Evolutionary conservation across 2,888 invertebrate genomes (phyloP), one percentile per base, ranked within the genome.

Genomic region (Tetragnatha montana): DNA sequence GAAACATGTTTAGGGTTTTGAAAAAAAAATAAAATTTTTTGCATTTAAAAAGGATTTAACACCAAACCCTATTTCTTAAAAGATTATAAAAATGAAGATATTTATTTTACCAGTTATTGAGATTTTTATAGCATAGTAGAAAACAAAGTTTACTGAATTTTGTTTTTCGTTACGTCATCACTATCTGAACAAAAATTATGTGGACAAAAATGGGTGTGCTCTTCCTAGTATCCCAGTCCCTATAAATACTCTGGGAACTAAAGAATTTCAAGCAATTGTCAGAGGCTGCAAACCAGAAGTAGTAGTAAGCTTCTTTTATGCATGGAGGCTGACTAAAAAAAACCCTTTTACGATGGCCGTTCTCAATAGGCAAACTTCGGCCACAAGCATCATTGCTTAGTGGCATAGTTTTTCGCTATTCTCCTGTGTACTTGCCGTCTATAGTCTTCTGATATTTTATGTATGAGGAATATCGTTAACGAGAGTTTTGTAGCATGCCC

Each of bases 371-470:
- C 60, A 60, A 60, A 60, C 10, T 60, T 60, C 60, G 8, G 14
- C 6, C 1, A 19, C 21, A 19, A n/a, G 4, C 50, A 49, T 50
- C 7, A 73, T 21, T 73, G 17, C 60, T 75, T 49, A 17, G 17
- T 21, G 76, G 8, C 50, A 50, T 21, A 51, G 76, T 76, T 76
- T 76, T 76, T 76, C 50, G 51, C 76, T n/a, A 14, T 76, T 76
- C 60, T 60, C 60, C 17, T 60, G 12, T 17, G 60, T 60, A 60
- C 10, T 12, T 10, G 8, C 60, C 6, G 8, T 60, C 8, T 60
- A 60, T 60, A 60, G 60, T 60, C 60, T 60, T 60, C 60, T 60
- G 17, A 60, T 60, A 10, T 60, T 60, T 60, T 60, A 60, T 60
- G 60, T 60, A 60, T 60, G 60, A 60, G 60, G 17, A 60, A 60